phyloP scores from a whole-genome alignment of 1,140 invertebrate species.

The Calosoma granatense region DNA sequence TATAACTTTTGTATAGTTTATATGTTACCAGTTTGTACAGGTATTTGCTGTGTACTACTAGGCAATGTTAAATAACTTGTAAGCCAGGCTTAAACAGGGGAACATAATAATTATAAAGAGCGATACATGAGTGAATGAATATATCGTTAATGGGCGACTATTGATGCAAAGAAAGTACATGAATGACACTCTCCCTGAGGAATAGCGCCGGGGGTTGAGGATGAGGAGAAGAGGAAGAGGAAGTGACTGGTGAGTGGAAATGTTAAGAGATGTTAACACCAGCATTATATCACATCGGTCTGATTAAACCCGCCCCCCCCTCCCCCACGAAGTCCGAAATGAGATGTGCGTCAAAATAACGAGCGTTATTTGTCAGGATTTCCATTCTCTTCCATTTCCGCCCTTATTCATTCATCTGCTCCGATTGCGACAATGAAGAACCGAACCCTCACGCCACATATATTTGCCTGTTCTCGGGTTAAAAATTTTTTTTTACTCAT shows the following conservation, averaged over 20 bases:
- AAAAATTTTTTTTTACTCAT: conserved; percentile 6
- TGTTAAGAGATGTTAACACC: conserved; percentile 3
- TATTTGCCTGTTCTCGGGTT: conserved; percentile 1
- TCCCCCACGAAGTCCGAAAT: conserved; percentile 6
- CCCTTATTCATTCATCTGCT: background rate
- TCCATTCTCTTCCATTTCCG: conserved; percentile 1
- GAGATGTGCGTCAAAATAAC: conserved; percentile 7
- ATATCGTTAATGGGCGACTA: too few relatives aligned
- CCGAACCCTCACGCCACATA: background rate
- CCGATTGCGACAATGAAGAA: background rate
- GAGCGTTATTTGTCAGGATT: conserved; percentile 4
- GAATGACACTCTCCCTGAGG: too few relatives aligned
- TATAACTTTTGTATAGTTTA: too few relatives aligned
- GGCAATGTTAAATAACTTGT: too few relatives aligned
- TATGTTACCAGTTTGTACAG: too few relatives aligned
- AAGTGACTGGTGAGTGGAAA: too few relatives aligned
- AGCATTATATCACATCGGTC: background rate
- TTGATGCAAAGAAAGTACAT: too few relatives aligned
- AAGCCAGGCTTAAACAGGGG: too few relatives aligned
- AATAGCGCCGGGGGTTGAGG: background rate
- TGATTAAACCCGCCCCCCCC: conserved; percentile 7
- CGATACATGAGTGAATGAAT: too few relatives aligned
- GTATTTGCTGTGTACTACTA: too few relatives aligned
- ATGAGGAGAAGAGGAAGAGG: background rate
- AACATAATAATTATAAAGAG: too few relatives aligned